Evolutionary conservation across 2,888 invertebrate genomes (phyloP), one percentile per base, ranked within the genome.

Genomic region (Heteropelma amictum): DNA sequence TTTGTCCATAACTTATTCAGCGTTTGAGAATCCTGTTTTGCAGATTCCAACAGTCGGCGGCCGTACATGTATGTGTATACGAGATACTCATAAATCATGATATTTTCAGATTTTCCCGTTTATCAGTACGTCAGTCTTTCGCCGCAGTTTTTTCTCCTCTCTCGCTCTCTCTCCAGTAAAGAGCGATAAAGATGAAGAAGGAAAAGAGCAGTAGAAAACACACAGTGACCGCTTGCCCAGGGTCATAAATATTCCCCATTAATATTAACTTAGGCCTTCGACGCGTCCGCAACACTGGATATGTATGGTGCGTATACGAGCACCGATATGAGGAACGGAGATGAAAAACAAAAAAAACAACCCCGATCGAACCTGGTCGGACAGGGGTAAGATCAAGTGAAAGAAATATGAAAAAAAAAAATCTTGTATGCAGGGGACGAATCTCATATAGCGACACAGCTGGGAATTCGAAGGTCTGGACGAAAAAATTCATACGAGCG

Each of bases 171-270:
- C 23, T 21, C 7, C n/a, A n/a, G n/a, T n/a, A n/a, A n/a, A n/a
- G n/a, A n/a, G n/a, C n/a, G n/a, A n/a, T n/a, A n/a, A n/a, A n/a
- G n/a, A n/a, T n/a, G n/a, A n/a, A n/a, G n/a, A n/a, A n/a, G n/a
- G n/a, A n/a, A n/a, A n/a, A n/a, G n/a, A n/a, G n/a, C n/a, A n/a
- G n/a, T n/a, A n/a, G n/a, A n/a, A n/a, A n/a, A n/a, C n/a, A n/a
- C n/a, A 78, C 77, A 83, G 79, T 82, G 82, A 83, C 82, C 83
- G 81, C 82, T 86, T 84, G 85, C 85, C 86, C 83, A 78, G 69
- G 84, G 85, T 85, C 88, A 88, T 88, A 88, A 88, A 88, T 88
- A 88, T 88, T 84, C 87, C 87, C 88, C 85, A 88, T 88, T 88
- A 88, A 88, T 88, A 88, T 88, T 88, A 88, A 88, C 87, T 88